A percentile compares a stretch with the other conserved stretches of the same genome.
These are phyloP conservation scores for Seriola rivoliana DNA, from an alignment of 2,113 vertebrate species.

Conservation along the genomic window DNA sequence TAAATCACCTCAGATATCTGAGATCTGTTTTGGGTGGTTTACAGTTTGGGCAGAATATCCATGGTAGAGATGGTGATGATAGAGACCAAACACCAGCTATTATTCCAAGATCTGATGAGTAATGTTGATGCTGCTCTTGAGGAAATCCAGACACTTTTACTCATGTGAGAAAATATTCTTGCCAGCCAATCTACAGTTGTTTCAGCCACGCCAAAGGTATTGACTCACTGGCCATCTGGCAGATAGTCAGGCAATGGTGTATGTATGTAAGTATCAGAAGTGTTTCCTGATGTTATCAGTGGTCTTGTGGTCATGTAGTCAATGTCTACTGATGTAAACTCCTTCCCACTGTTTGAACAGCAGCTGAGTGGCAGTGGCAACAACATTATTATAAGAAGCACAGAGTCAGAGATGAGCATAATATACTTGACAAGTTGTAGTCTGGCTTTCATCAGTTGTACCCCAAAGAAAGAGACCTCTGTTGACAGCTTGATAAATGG, in stretches of 20 bases:
- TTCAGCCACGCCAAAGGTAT: constrained; percentile 4
- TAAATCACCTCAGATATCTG: constrained; percentile 4
- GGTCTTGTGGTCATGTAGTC: not conserved
- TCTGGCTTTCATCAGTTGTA: not conserved
- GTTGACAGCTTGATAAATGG: too few relatives aligned
- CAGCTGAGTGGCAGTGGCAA: not conserved
- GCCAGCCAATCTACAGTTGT: not conserved
- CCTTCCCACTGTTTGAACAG: not conserved
- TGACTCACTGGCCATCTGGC: constrained; percentile 40
- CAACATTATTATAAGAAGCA: not conserved
- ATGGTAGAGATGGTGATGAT: not conserved
- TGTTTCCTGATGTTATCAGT: not conserved
- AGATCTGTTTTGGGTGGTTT: not conserved
- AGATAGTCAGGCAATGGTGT: constrained; percentile 1
- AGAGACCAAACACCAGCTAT: not conserved
- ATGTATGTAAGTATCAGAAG: not conserved
- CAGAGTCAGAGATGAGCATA: not conserved
- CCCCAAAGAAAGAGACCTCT: not conserved
- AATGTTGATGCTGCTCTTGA: not conserved
- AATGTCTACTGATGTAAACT: not conserved
- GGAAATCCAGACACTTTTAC: constrained; percentile 50
- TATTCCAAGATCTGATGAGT: constrained; percentile 25
- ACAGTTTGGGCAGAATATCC: not conserved
- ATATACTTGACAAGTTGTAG: not conserved
- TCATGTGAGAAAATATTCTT: constrained; percentile 38